phyloP scores from a whole-genome alignment of 2,797 vertebrate species.

The Pyrocephalus nanus region DNA sequence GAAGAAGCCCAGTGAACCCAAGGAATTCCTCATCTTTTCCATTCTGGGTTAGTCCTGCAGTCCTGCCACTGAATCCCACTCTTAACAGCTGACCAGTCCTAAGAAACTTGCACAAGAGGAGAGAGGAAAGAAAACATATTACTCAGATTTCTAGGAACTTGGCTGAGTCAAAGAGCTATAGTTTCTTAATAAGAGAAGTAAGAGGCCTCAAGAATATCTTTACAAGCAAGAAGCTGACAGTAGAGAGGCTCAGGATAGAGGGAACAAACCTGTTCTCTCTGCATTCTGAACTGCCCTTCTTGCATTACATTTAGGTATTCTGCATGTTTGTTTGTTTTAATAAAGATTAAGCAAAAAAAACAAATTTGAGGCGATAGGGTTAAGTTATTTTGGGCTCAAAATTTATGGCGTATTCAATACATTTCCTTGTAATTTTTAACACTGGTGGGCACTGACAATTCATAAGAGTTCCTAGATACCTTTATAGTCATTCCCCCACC shows the following conservation, averaged over 20 bases:
- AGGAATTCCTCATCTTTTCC: not conserved
- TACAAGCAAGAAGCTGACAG: not conserved
- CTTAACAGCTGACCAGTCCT: not conserved
- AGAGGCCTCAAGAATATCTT: not conserved
- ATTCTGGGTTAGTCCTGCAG: not conserved
- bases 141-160: not conserved
- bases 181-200: not conserved
- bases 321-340: not conserved
- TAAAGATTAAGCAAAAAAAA: not conserved
- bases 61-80: not conserved
- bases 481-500: not conserved
- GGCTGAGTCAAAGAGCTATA: not conserved
- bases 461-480: not conserved
- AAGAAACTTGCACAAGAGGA: not conserved
- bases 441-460: not conserved
- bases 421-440: not conserved
- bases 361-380: not conserved
- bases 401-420: not conserved
- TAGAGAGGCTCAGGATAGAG: not conserved
- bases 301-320: not conserved
- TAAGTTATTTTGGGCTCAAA: not conserved
- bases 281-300: not conserved
- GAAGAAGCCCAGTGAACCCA: not conserved
- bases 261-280: not conserved
- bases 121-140: not conserved